Percentiles rank a stretch among this genome's conserved stretches.
Conservation (phyloP, 23 tunicate genomes). For the Clavelina lepadiformis region DNA sequence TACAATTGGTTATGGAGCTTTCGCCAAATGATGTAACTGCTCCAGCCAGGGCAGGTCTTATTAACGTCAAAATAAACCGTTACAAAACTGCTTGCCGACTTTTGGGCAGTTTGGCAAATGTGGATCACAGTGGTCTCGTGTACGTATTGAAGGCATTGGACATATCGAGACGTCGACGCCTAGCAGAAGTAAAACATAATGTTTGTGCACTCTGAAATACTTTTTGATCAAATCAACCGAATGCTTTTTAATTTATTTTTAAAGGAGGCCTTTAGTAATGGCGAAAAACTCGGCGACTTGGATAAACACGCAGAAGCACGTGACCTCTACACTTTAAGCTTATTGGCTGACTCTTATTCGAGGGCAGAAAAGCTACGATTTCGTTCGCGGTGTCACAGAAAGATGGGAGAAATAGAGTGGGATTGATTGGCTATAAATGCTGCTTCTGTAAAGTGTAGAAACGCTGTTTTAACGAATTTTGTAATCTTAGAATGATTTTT, state of each 20-base stretch:
- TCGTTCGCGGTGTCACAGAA: constrained; percentile 50
- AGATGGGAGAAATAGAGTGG: constrained; percentile 53
- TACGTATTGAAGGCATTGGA: constrained; percentile 76
- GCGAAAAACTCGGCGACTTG: constrained; percentile 28
- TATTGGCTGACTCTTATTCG: constrained; percentile 43
- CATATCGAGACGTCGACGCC: constrained; percentile 27
- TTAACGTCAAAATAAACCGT: constrained; percentile 68
- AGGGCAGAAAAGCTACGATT: constrained; percentile 49
- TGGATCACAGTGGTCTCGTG: constrained; percentile 38
- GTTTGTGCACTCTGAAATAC: neutral
- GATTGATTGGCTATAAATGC: neutral
- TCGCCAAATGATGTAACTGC: constrained; percentile 80
- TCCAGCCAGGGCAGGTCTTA: constrained; percentile 77
- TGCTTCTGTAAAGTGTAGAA: neutral
- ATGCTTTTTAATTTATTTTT: neutral
- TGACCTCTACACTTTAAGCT: constrained; percentile 47
- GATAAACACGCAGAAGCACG: constrained; percentile 48
- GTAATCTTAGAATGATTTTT: too few species aligned
- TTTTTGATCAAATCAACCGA: neutral
- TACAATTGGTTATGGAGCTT: constrained; percentile 64
- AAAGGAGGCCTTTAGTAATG: constrained; percentile 58
- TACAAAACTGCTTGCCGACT: constrained; percentile 29
- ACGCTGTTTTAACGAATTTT: too few species aligned
- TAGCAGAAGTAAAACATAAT: constrained; percentile 44
- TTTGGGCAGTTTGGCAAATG: constrained; percentile 29